Percentiles rank a stretch among this genome's conserved stretches.
These are phyloP conservation scores for Pogoniulus pusillus DNA, from an alignment of 2,797 vertebrate species.

Conservation along the genomic window DNA sequence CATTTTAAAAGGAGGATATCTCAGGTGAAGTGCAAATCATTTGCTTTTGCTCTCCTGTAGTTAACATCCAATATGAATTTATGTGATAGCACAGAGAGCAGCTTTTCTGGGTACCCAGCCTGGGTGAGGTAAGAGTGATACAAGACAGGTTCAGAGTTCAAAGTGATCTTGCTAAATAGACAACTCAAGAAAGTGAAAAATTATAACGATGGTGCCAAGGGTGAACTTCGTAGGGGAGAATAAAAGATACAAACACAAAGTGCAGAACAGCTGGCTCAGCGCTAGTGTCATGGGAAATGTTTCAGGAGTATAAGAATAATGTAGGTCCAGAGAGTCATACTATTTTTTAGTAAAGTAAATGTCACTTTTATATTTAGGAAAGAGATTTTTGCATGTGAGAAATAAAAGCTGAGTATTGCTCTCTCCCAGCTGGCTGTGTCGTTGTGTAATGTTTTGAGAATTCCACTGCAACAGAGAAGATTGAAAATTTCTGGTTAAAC, in stretches of 20 bases:
- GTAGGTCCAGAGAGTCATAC: background rate
- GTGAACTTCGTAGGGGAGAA: background rate
- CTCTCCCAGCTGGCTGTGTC: background rate
- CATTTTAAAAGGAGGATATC: background rate
- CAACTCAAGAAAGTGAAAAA: background rate
- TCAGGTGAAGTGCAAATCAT: background rate
- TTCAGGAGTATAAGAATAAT: background rate
- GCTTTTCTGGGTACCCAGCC: background rate
- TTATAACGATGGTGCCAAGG: background rate
- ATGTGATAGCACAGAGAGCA: background rate
- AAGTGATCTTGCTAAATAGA: background rate
- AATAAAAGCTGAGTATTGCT: background rate
- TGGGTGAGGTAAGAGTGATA: background rate
- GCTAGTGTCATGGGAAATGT: background rate
- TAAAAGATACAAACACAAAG: background rate
- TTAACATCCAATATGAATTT: background rate
- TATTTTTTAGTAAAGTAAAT: background rate
- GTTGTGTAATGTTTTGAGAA: background rate
- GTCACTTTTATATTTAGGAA: background rate
- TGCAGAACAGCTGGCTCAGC: background rate
- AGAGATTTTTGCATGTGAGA: background rate
- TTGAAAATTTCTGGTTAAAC: background rate
- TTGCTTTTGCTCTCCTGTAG: background rate
- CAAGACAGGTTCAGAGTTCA: background rate
- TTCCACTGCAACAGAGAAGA: background rate